phyloP scores from a whole-genome alignment of 1,140 invertebrate species.

The Camponotus vicinus region DNA sequence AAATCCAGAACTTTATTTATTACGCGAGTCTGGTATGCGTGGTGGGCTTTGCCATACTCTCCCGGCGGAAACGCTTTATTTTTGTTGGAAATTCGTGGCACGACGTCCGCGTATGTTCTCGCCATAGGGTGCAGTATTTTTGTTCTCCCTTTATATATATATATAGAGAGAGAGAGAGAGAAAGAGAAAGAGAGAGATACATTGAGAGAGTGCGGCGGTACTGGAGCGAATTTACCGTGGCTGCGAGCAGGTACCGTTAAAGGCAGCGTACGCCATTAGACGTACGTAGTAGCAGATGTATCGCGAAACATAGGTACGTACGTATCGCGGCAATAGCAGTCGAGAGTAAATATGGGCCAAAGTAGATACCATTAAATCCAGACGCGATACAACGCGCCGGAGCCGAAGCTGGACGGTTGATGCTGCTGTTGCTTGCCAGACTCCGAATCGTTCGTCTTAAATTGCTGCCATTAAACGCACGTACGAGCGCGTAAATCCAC shows the following conservation, averaged over 20 bases:
- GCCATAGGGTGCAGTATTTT: conserved; percentile 61
- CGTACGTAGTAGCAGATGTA: conserved; percentile 28
- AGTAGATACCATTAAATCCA: conserved; percentile 69
- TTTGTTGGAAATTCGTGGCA: conserved; percentile 64
- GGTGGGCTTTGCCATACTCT: neutral
- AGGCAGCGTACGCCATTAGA: conserved; percentile 66
- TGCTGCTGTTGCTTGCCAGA: conserved; percentile 10
- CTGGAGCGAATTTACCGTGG: conserved; percentile 66
- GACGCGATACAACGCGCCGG: conserved; percentile 48
- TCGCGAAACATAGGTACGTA: conserved; percentile 16
- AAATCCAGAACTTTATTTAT: conserved; percentile 58
- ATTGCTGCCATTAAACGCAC: conserved; percentile 66
- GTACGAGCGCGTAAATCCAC: conserved; percentile 40
- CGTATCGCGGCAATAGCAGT: conserved; percentile 57
- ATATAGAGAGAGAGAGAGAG: neutral
- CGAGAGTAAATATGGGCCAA: conserved; percentile 68
- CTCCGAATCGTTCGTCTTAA: conserved; percentile 57
- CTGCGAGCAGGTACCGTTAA: conserved; percentile 58
- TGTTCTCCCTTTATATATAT: conserved; percentile 12
- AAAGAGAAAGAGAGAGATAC: conserved; percentile 34
- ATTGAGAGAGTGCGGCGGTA: conserved; percentile 24
- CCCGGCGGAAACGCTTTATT: conserved; percentile 62
- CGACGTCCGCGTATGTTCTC: conserved; percentile 58
- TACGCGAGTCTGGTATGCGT: conserved; percentile 17
- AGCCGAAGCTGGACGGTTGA: neutral